phyloP scores from a whole-genome alignment of 2,113 vertebrate species.

The Pteruthius melanotis region DNA sequence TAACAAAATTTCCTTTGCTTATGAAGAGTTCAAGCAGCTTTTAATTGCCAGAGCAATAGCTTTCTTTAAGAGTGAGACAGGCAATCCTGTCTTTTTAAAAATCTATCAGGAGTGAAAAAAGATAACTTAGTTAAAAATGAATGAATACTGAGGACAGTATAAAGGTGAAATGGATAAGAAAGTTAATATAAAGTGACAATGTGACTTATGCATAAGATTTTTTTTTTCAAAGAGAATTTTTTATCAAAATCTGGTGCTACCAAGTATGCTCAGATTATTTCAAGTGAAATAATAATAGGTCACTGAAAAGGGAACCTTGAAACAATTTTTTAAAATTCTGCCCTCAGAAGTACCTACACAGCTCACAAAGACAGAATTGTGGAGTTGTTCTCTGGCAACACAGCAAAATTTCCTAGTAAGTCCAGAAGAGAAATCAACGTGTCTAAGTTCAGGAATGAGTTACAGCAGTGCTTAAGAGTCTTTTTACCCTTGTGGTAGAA shows the following conservation, averaged over 20 bases:
- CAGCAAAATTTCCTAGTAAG: background rate
- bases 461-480: background rate
- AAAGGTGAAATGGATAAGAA: conserved; percentile 52
- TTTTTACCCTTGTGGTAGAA: background rate
- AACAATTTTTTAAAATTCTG: background rate
- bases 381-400: background rate
- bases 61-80: background rate
- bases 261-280: conserved; percentile 6
- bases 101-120: conserved; percentile 29
- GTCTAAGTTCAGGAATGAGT: background rate
- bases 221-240: conserved; percentile 53
- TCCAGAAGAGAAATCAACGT: background rate
- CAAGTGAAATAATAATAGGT: conserved; percentile 25
- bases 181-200: conserved; percentile 65
- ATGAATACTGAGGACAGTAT: conserved; percentile 44
- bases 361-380: background rate
- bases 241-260: conserved; percentile 44
- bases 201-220: conserved; percentile 49
- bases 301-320: background rate
- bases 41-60: conserved; percentile 20
- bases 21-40: background rate
- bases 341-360: background rate
- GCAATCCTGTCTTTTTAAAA: conserved; percentile 14
- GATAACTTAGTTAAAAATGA: conserved; percentile 54
- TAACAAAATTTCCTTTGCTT: background rate